Conservation (phyloP, 2,797 vertebrate genomes). For the Spinus olivaceus region DNA sequence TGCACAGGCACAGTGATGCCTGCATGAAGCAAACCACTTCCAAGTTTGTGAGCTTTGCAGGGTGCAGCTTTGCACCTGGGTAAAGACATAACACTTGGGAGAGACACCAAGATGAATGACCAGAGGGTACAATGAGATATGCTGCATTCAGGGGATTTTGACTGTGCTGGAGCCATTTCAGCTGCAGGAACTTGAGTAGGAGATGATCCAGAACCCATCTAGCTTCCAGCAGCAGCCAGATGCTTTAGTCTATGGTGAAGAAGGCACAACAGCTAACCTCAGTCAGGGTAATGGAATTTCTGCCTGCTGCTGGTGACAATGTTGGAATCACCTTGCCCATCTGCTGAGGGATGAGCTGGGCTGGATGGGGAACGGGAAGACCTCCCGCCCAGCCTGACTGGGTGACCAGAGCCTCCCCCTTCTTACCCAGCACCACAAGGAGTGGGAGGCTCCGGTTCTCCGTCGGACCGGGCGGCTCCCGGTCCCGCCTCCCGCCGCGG, state of each 20-base stretch:
- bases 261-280: neutral
- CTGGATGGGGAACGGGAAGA: neutral
- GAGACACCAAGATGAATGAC: neutral
- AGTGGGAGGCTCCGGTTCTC: too few relatives aligned
- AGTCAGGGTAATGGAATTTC: neutral
- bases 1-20: neutral
- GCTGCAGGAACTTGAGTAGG: neutral
- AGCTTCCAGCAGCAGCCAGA: neutral
- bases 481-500: neutral
- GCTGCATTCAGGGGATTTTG: neutral
- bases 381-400: neutral
- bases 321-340: neutral
- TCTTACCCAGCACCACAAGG: fast-evolving
- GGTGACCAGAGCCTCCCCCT: neutral
- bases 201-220: neutral
- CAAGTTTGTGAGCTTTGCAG: neutral
- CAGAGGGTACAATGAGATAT: neutral
- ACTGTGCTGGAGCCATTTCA: neutral
- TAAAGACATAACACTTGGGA: neutral
- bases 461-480: neutral
- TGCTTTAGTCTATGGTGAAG: neutral
- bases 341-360: neutral
- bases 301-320: neutral
- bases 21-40: neutral
- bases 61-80: neutral